Evolutionary conservation across 2,888 invertebrate genomes (phyloP).

Genomic region (Lycophotia porphyrea): DNA sequence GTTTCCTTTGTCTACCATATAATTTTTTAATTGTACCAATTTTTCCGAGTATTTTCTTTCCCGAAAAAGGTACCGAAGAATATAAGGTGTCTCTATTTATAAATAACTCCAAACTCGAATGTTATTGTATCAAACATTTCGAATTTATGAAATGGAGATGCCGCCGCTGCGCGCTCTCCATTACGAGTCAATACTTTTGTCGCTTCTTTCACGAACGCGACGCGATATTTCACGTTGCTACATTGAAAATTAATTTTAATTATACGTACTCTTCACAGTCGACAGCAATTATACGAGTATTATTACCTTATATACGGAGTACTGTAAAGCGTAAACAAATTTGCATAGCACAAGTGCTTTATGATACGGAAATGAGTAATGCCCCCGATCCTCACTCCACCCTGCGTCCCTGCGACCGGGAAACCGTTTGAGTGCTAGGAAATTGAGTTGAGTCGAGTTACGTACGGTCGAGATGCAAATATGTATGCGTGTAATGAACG

Average conservation of each 20-base stretch:
- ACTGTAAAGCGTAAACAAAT: conserved; percentile 57
- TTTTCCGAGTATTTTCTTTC: conserved; percentile 2
- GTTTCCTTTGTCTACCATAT: neutral
- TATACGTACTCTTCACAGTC: conserved; percentile 40
- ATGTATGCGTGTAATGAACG: conserved; percentile 70
- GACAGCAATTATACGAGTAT: conserved; percentile 54
- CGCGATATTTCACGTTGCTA: conserved; percentile 22
- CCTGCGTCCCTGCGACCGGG: conserved; percentile 62
- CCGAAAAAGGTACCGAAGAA: neutral
- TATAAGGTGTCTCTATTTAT: neutral
- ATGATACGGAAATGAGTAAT: conserved; percentile 78
- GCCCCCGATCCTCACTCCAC: conserved; percentile 52
- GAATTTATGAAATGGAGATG: conserved; percentile 22
- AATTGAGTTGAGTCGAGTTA: conserved; percentile 78
- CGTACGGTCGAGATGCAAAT: conserved; percentile 68
- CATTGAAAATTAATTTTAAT: conserved; percentile 54
- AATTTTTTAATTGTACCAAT: neutral
- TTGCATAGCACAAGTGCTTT: conserved; percentile 69
- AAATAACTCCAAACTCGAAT: conserved; percentile 19
- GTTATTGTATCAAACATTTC: conserved; percentile 27
- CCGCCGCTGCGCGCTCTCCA: neutral
- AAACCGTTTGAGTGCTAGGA: conserved; percentile 79
- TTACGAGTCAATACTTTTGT: conserved; percentile 31
- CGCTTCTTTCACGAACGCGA: conserved; percentile 28
- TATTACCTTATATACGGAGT: conserved; percentile 56